Evolutionary conservation across 2,113 vertebrate genomes (phyloP).

Genomic region (Ailurus styani): DNA sequence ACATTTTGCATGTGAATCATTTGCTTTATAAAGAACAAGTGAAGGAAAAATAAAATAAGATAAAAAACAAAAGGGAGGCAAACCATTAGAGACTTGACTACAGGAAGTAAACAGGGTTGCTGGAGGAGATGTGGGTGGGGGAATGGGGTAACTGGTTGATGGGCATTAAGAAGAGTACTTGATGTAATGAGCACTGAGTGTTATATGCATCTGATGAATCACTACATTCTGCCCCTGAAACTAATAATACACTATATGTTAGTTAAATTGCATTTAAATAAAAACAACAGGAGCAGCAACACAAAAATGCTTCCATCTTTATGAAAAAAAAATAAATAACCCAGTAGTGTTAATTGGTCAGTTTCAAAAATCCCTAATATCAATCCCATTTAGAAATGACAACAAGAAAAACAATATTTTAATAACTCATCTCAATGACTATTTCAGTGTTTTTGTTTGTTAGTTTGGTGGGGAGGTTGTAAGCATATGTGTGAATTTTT

Average conservation of each 20-base stretch:
- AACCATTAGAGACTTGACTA: neutral
- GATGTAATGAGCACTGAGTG: neutral
- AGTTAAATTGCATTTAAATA: neutral
- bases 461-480: neutral
- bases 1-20: neutral
- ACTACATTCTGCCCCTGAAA: neutral
- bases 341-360: neutral
- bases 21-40: neutral
- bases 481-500: neutral
- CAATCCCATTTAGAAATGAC: conserved; percentile 5
- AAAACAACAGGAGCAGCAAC: neutral
- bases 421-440: neutral
- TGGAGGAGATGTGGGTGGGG: neutral
- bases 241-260: neutral
- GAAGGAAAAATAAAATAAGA: neutral
- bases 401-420: neutral
- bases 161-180: neutral
- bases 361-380: neutral
- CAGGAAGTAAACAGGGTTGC: neutral
- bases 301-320: neutral
- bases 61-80: neutral
- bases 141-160: neutral
- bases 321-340: neutral
- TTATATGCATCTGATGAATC: neutral
- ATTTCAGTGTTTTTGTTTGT: neutral